Base-by-base conservation (phyloP, 2,113 vertebrate genomes). In the Cyanoliseus patagonus region DNA sequence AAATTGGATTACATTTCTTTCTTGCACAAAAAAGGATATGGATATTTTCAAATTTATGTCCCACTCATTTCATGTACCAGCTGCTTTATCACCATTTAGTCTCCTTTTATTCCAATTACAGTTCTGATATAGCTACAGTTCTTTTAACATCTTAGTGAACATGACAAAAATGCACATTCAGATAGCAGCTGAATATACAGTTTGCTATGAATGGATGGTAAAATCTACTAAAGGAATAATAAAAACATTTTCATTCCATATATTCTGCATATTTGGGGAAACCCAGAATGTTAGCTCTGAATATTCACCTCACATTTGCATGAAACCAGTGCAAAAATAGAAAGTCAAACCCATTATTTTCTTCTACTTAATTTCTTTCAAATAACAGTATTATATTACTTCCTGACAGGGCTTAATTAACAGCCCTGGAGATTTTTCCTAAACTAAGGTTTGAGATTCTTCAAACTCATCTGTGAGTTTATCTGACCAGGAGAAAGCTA, bases 41-140 rank as follows among this genome's bases (percentile, higher is more conserved):
- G 78, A 52, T 95, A 91, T 96, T 96, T 95, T 95, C 75, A 96
- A 76, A 92, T 94, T 90, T 77, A 88, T 90, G 49, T 90, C 93
- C 93, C 90, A 97, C 94, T 96, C 94, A 88, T 93, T 93, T 79
- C 27, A 4, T 80, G n/a, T 88, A 90, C 90, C 93, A 96, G 81
- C 90, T 97, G 95, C 84, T 95, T 89, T 95, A 85, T 91, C 75
- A 84, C 72, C 93, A 86, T 88, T 94, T 95, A 80, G 31, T 78
- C 73, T 95, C 51, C 83, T 88, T 92, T 90, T 96, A 75, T 95
- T 94, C 80, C 64, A 74, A 42, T 95, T 83, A 86, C 44, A 91
- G 67, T 79, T 95, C 93, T 94, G 57, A 91, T 91, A 91, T 87
- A 95, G 93, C 79, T 89, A 62, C 93, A 94, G 63, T 69, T 72